Evolutionary conservation across 2,888 invertebrate species (phyloP).

Genomic region (Sinhomidia bicolor): DNA sequence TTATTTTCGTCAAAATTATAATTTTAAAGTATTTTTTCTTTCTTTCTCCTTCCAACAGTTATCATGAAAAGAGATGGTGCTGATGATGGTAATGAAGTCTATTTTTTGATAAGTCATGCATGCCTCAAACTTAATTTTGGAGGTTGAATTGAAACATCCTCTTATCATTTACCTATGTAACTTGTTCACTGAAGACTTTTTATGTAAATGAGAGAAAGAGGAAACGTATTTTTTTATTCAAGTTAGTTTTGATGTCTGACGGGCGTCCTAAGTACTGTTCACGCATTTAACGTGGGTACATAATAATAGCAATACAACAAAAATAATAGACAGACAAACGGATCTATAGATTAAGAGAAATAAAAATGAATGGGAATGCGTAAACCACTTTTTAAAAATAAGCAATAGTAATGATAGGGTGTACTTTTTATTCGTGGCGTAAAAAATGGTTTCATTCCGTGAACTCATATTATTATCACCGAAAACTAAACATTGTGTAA

Average conservation of each 20-base stretch:
- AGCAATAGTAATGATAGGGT: constrained; percentile 57
- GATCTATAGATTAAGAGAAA: constrained; percentile 54
- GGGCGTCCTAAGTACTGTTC: constrained; percentile 45
- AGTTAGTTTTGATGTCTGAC: constrained; percentile 39
- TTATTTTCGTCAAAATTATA: constrained; percentile 2
- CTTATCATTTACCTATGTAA: constrained; percentile 55
- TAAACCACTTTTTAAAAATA: not conserved
- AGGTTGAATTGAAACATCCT: constrained; percentile 50
- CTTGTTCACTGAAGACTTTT: constrained; percentile 48
- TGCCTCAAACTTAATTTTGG: constrained; percentile 43
- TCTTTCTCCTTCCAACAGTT: constrained; percentile 30
- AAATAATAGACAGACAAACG: constrained; percentile 25
- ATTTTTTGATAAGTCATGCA: constrained; percentile 67
- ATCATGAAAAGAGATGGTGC: constrained; percentile 36
- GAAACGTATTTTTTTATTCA: constrained; percentile 47
- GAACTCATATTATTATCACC: not conserved
- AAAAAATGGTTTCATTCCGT: constrained; percentile 49
- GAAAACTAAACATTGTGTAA: constrained; percentile 16
- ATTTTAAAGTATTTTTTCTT: constrained; percentile 19
- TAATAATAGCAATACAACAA: constrained; percentile 25
- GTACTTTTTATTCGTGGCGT: constrained; percentile 35
- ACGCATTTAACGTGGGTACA: constrained; percentile 28
- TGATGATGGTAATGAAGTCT: constrained; percentile 56
- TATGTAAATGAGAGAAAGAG: constrained; percentile 48
- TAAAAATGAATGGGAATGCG: constrained; percentile 53